Evolutionary conservation across 2,888 invertebrate species (phyloP).

Genomic region (Cancer borealis): DNA sequence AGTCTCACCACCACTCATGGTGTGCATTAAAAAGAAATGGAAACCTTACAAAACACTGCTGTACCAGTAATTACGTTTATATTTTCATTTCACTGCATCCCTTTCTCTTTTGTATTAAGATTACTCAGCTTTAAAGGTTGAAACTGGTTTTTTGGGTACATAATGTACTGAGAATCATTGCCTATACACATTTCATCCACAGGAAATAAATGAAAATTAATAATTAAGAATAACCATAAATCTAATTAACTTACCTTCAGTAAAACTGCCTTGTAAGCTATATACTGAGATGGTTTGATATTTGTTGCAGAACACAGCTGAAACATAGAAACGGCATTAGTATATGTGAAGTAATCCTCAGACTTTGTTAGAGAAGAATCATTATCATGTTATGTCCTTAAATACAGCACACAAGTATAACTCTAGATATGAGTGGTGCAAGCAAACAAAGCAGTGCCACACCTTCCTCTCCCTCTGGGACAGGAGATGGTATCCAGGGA

Average conservation of each 20-base stretch:
- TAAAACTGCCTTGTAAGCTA: slow-evolving; percentile 92
- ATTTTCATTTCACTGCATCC: neutral
- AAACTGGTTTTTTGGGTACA: neutral
- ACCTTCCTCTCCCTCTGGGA: slow-evolving; percentile 81
- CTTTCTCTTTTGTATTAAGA: neutral
- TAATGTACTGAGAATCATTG: neutral
- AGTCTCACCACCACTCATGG: neutral
- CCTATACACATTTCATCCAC: neutral
- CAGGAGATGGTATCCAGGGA: slow-evolving; percentile 80
- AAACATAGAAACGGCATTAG: slow-evolving; percentile 78
- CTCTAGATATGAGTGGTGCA: slow-evolving; percentile 30
- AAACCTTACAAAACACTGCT: neutral
- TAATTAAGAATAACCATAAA: neutral
- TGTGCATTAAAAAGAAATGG: neutral
- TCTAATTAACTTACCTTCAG: slow-evolving; percentile 81
- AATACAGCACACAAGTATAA: neutral
- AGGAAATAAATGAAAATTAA: neutral
- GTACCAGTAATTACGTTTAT: neutral
- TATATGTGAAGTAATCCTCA: neutral
- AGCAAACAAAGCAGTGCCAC: slow-evolving; percentile 64
- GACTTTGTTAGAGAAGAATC: neutral
- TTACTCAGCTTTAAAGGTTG: neutral
- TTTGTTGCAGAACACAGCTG: slow-evolving; percentile 89
- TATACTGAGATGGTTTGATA: slow-evolving; percentile 91
- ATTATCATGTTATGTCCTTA: neutral